Evolutionary conservation across 2,888 invertebrate genomes (phyloP), one percentile per base, ranked within the genome.

Genomic region (Mycalesis mineus): DNA sequence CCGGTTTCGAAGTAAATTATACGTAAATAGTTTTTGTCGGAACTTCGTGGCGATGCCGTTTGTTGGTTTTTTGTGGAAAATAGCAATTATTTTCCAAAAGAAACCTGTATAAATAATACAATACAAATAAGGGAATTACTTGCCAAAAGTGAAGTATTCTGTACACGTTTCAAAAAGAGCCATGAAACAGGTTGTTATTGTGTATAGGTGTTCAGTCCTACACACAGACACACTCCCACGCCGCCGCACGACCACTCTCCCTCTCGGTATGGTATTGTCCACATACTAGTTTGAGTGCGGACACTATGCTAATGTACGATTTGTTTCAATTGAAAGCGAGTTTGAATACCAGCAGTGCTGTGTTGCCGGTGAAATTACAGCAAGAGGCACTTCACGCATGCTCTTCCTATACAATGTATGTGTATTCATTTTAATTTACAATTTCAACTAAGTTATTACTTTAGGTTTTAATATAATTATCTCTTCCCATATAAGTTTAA

Each of bases 151-250:
- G 8, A 29, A 11, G 7, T 11, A 28, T 11, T 11, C 11, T 42
- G 41, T 31, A 40, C 51, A 31, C 40, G 42, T 57, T 36, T 45
- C 28, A n/a, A 41, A 41, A 50, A 42, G 31, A 47, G 11, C 50
- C n/a, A 31, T 15, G 31, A 33, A 60, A 57, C 62, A 50, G 51
- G 64, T 62, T 62, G 22, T 57, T 37, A 48, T 62, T 53, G 55
- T 56, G 55, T 57, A 61, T 56, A 50, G 56, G 53, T 49, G 55
- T 11, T 31, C 50, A 22, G 49, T 45, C 48, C 52, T 33, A 56
- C 11, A 17, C 41, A 51, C 48, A 49, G 28, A 56, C 11, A 17
- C 41, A 51, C 60, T 65, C 65, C 65, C 65, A 65, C 65, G 60
- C 42, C 31, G 9, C 7, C 58, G 54, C 17, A 36, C 14, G 44